Evolutionary conservation across 2,888 invertebrate species (phyloP), one percentile per base, ranked within the genome.

Genomic region (Philaethria dido): DNA sequence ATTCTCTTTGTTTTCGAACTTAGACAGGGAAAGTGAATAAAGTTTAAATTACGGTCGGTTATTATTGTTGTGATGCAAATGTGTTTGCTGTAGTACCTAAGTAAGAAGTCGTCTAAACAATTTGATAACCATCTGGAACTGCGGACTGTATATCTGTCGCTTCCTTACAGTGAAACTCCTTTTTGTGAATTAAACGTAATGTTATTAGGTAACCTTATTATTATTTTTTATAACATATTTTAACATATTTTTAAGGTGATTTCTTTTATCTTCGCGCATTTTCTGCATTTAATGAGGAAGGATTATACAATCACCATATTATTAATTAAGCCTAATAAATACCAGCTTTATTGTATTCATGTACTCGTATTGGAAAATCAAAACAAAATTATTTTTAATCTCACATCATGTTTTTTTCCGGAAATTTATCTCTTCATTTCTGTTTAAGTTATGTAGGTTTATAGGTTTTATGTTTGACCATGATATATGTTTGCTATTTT

Each of bases 1-100:
- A 61, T 66, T 44, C 36, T 52, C 54, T 61, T 66, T 66, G 66
- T 61, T 66, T 66, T 60, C 29, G 50, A 60, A 50, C 25, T 52
- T 52, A 60, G 42, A 20, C 48, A n/a, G 44, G 33, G 29, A 66
- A 61, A 61, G 54, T 61, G 52, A 66, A 66, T 66, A 47, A 54
- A 54, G 45, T 64, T 64, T 50, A n/a, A 59, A 64, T 64, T 64
- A 59, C 36, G 29, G 22, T 33, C 11, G 48, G 61, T 11, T 60
- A 62, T 62, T 18, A 36, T 62, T 62, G 39, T 36, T 59, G 42
- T 48, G 25, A 64, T 50, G n/a, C 39, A 47, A 57, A 59, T 42
- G 59, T 64, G 57, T 59, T 64, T 45, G 22, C 14, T 64, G 44
- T 64, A 0, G 16, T 29, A 52, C 11, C 16, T 18, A 16, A 44